Base-by-base conservation (phyloP, 2,797 vertebrate species). In the Okamejei kenojei region DNA sequence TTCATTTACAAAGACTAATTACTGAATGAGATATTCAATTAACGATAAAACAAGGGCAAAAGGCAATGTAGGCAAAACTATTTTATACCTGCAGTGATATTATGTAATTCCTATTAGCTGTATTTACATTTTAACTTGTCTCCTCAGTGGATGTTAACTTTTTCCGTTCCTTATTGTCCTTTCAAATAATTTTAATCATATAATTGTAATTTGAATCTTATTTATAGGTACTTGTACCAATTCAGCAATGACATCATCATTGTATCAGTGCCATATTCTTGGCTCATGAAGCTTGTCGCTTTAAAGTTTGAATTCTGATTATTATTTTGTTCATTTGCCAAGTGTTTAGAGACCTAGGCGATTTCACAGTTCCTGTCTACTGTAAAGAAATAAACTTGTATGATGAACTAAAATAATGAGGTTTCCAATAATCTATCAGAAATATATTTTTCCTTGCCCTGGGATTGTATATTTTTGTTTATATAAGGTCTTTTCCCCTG, bases 361-460 rank as follows among this genome's bases (percentile, higher is more conserved):
- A 95, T 96, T 96, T 95, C 94, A 95, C 94, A 94, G 94, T 93
- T 95, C 94, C 92, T 94, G 86, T 94, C 93, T 94, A 93, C 95
- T 97, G 95, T 94, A 95, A 95, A 96, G 94, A 95, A 97, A 96
- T 96, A 94, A 95, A 95, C 95, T 94, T 94, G 94, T 95, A 95
- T 96, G 97, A 96, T 97, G 94, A 97, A 96, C 96, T 97, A 96
- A 97, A 97, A 95, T 94, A 96, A 97, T 97, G 96, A 97, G 95
- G 95, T 96, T 96, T 97, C 95, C 95, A 93, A 94, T 95, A 95
- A 95, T 96, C 95, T 96, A 97, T 96, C 95, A 96, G 95, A 93
- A 91, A 91, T 65, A 21, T 91, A 23, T 93, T 94, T 93, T 95
- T 96, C 94, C 95, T 95, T 94, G 74, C 94, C 94, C 94, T 7